Percentiles rank a stretch among this genome's conserved stretches.
Evolutionary conservation across 2,888 invertebrate species (phyloP).

Genomic region (Cephonodes hylas): DNA sequence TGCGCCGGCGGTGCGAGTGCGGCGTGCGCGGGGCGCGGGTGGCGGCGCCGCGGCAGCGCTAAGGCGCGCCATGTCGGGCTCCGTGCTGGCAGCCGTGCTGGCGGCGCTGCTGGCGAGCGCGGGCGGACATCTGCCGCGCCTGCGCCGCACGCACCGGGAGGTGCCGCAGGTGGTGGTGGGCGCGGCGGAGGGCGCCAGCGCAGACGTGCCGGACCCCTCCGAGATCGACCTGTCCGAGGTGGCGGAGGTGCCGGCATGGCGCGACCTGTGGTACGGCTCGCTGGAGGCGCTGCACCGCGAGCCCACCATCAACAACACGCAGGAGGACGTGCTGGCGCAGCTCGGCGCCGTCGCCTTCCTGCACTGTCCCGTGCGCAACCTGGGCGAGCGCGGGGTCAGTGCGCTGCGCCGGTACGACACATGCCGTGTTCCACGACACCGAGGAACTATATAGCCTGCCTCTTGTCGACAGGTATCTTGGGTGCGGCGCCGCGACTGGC

Average conservation of each 20-base stretch:
- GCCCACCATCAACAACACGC: constrained; percentile 85
- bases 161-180: constrained; percentile 14
- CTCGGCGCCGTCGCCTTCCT: constrained; percentile 89
- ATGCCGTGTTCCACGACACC: too few species aligned
- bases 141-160: constrained; percentile 23
- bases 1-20: not conserved
- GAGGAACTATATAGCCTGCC: not conserved
- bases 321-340: constrained; percentile 88
- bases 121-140: not conserved
- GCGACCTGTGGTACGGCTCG: constrained; percentile 82
- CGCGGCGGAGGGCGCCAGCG: constrained; percentile 18
- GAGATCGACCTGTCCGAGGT: constrained; percentile 43
- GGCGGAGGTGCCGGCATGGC: constrained; percentile 79
- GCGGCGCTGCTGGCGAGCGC: constrained; percentile 6
- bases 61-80: constrained; percentile 5
- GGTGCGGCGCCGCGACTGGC: constrained; percentile 95
- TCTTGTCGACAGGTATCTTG: constrained; percentile 89
- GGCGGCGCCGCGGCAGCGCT: not conserved
- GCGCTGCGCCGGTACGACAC: not conserved
- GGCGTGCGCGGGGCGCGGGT: not conserved
- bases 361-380: constrained; percentile 89
- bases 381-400: constrained; percentile 86
- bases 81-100: constrained; percentile 8
- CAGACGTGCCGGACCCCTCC: constrained; percentile 21
- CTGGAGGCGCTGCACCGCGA: constrained; percentile 67